phyloP scores from a whole-genome alignment of 1,140 invertebrate genomes.

The Antheraea mylitta region DNA sequence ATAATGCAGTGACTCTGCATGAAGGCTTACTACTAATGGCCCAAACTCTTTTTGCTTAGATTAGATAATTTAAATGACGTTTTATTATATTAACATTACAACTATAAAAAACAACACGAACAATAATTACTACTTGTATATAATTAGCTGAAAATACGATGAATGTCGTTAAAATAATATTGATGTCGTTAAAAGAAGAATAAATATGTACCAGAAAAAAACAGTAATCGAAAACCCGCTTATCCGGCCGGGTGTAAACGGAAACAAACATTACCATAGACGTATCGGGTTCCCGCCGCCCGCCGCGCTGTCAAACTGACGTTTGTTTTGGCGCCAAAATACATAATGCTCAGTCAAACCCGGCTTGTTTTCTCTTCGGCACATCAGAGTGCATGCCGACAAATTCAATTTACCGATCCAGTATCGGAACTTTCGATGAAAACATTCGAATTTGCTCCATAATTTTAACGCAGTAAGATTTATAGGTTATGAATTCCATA shows the following conservation, averaged over 20 bases:
- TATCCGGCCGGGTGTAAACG: slow-evolving; percentile 62
- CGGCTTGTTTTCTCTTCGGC: slow-evolving; percentile 63
- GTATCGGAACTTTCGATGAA: slow-evolving; percentile 22
- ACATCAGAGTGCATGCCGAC: slow-evolving; percentile 59
- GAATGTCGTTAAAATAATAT: background rate
- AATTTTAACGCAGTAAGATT: slow-evolving; percentile 27
- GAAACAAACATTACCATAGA: slow-evolving; percentile 69
- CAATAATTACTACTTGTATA: too few relatives aligned
- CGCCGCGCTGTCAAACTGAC: slow-evolving; percentile 72
- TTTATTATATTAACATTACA: too few relatives aligned
- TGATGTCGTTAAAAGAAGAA: background rate
- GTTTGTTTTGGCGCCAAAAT: slow-evolving; percentile 76
- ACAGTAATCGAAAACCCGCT: slow-evolving; percentile 66
- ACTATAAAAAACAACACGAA: too few relatives aligned
- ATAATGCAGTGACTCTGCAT: too few relatives aligned
- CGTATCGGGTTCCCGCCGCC: slow-evolving; percentile 71
- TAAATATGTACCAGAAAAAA: slow-evolving; percentile 26
- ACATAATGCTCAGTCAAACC: slow-evolving; percentile 63
- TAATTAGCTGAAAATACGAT: background rate
- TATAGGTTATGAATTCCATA: background rate
- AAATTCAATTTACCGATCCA: slow-evolving; percentile 43
- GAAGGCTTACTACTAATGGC: too few relatives aligned
- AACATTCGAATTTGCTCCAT: slow-evolving; percentile 41
- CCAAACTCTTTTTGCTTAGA: too few relatives aligned
- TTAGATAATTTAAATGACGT: too few relatives aligned